phyloP scores from a whole-genome alignment of 2,888 invertebrate species.

The Apantesis nais region DNA sequence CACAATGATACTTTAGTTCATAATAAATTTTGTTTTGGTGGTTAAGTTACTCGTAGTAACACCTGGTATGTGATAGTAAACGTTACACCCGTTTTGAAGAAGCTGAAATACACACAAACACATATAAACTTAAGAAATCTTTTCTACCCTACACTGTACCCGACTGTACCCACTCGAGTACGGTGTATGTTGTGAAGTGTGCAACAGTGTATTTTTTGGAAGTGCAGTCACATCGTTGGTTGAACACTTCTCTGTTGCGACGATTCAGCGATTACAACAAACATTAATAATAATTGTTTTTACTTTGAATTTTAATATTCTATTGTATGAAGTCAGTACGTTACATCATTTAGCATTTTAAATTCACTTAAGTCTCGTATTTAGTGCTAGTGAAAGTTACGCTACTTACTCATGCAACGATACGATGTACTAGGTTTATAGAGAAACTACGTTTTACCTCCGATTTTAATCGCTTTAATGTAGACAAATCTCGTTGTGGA shows the following conservation, averaged over 20 bases:
- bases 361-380: slow-evolving; percentile 1
- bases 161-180: too few relatives aligned
- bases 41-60: too few relatives aligned
- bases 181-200: too few relatives aligned
- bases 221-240: background rate
- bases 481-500: background rate
- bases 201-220: background rate
- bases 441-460: background rate
- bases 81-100: too few relatives aligned
- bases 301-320: slow-evolving; percentile 10
- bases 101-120: too few relatives aligned
- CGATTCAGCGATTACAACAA: background rate
- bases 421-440: background rate
- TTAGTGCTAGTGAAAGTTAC: slow-evolving; percentile 5
- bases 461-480: background rate
- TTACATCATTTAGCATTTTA: slow-evolving; percentile 3
- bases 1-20: too few relatives aligned
- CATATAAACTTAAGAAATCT: too few relatives aligned
- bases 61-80: too few relatives aligned
- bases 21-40: too few relatives aligned
- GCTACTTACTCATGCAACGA: background rate
- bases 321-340: slow-evolving; percentile 2
- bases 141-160: too few relatives aligned
- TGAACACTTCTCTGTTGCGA: background rate
- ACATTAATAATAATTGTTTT: slow-evolving; percentile 5